A percentile compares a stretch with the other conserved stretches of the same genome.
phyloP scores from a whole-genome alignment of 1,140 invertebrate species.

The Atta texana region DNA sequence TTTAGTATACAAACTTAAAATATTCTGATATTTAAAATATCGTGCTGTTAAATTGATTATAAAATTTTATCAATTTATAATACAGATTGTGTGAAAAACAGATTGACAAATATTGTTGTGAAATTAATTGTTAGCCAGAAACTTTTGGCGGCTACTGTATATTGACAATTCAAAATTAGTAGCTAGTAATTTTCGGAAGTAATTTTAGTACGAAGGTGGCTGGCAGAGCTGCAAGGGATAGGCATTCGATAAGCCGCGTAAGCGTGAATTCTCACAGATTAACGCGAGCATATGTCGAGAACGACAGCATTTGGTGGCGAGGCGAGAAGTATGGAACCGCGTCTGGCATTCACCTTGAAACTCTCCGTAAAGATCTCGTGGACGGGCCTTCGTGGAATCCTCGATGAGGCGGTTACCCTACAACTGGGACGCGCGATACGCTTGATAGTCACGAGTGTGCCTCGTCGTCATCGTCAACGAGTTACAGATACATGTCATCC shows the following conservation, averaged over 20 bases:
- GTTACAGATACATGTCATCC: conserved; percentile 44
- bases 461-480: conserved; percentile 20
- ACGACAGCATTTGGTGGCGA: conserved; percentile 13
- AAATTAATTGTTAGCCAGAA: too few species aligned
- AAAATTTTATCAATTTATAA: too few species aligned
- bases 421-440: not conserved
- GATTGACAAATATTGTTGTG: too few species aligned
- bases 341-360: conserved; percentile 54
- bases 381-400: conserved; percentile 45
- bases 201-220: not conserved
- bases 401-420: conserved; percentile 43
- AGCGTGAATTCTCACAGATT: conserved; percentile 54
- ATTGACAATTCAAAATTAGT: not conserved
- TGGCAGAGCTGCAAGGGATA: not conserved
- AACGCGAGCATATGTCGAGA: conserved; percentile 38
- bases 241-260: not conserved
- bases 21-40: too few species aligned
- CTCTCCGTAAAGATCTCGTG: conserved; percentile 33
- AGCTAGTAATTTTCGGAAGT: not conserved
- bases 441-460: conserved; percentile 28
- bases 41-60: too few species aligned
- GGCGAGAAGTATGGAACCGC: conserved; percentile 25
- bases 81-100: too few species aligned
- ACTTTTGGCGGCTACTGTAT: too few species aligned
- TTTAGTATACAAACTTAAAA: too few species aligned